Evolutionary conservation across 2,888 invertebrate species (phyloP).

Genomic region (Volucella zonaria): DNA sequence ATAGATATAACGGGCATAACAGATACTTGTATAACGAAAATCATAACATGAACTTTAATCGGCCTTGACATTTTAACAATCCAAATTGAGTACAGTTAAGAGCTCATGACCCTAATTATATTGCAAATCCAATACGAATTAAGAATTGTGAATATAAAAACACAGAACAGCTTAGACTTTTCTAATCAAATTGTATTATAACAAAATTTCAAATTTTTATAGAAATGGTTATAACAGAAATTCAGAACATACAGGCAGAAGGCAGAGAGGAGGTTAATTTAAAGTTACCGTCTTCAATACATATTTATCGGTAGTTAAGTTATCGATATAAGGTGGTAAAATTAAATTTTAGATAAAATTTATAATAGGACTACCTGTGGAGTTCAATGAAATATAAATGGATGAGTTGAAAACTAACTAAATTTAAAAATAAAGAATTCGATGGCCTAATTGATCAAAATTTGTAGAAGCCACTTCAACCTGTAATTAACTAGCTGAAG

Average conservation of each 20-base stretch:
- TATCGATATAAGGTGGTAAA: not conserved
- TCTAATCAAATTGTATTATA: slow-evolving; percentile 6
- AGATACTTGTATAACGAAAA: slow-evolving; percentile 19
- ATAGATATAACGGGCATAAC: slow-evolving; percentile 13
- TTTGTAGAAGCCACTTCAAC: not conserved
- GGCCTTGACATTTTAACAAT: not conserved
- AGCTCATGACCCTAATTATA: slow-evolving; percentile 3
- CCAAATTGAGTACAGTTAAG: not conserved
- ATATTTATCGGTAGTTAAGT: slow-evolving; percentile 4
- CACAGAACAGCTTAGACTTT: slow-evolving; percentile 15
- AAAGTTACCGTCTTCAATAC: not conserved
- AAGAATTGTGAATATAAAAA: slow-evolving; percentile 5
- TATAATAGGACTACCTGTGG: too few species aligned
- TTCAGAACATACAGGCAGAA: slow-evolving; percentile 4
- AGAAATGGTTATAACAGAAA: slow-evolving; percentile 17
- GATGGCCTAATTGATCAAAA: not conserved
- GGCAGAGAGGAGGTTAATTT: not conserved
- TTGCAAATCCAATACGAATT: slow-evolving; percentile 1
- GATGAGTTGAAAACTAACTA: not conserved
- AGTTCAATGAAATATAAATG: too few species aligned
- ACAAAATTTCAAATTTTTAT: not conserved
- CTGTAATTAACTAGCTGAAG: not conserved
- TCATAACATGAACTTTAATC: slow-evolving; percentile 20
- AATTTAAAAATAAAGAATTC: not conserved
- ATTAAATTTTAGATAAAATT: not conserved